Evolutionary conservation across 2,888 invertebrate species (phyloP).

Genomic region (Cheilosia soror): DNA sequence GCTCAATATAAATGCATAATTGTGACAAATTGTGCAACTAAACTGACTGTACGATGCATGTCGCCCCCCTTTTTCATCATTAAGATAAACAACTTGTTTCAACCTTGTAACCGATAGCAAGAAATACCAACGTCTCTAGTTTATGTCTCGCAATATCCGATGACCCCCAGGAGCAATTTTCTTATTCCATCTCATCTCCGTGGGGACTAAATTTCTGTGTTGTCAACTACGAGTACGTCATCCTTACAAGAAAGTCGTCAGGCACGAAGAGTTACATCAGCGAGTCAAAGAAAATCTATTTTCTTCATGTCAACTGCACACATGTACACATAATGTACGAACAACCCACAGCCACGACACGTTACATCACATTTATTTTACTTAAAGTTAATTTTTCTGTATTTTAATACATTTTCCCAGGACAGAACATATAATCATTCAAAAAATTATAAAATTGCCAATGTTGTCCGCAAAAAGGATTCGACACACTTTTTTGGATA

Average conservation of each 20-base stretch:
- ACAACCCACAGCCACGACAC: no score
- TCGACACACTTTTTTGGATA: slow-evolving; percentile 48
- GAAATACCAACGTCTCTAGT: slow-evolving; percentile 43
- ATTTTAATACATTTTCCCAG: neutral
- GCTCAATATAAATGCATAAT: no score
- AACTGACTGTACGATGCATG: neutral
- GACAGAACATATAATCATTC: slow-evolving; percentile 33
- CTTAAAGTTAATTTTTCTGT: slow-evolving; percentile 3
- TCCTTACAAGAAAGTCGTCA: slow-evolving; percentile 38
- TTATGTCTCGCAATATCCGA: slow-evolving; percentile 59
- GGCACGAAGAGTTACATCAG: slow-evolving; percentile 42
- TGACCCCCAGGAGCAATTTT: slow-evolving; percentile 45
- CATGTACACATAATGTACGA: neutral
- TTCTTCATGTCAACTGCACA: slow-evolving; percentile 20
- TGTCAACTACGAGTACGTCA: slow-evolving; percentile 22
- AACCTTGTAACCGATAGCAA: slow-evolving; percentile 33
- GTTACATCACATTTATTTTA: slow-evolving; percentile 12
- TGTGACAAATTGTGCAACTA: no score
- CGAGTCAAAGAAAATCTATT: slow-evolving; percentile 31
- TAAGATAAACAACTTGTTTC: neutral
- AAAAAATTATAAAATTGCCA: slow-evolving; percentile 39
- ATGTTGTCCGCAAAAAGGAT: slow-evolving; percentile 16
- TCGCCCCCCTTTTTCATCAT: neutral
- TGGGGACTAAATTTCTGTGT: slow-evolving; percentile 16
- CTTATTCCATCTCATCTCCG: slow-evolving; percentile 19